Conservation (phyloP, 2,113 vertebrate genomes). For the Poecile atricapillus region DNA sequence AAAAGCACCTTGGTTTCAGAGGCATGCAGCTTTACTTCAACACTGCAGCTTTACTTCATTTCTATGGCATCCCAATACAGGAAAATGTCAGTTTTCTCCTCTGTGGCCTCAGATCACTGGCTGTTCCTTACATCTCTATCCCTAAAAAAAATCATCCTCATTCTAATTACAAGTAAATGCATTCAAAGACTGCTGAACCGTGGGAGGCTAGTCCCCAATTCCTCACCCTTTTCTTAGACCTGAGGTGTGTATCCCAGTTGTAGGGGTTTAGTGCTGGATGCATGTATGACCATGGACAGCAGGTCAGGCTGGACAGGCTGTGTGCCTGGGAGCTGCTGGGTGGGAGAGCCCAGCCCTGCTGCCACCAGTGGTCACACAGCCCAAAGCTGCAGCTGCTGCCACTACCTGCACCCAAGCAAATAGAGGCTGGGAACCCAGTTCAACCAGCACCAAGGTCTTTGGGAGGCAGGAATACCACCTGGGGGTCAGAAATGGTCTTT, state of each 20-base stretch:
- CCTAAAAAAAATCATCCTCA: neutral
- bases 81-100: neutral
- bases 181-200: neutral
- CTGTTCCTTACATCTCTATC: neutral
- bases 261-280: neutral
- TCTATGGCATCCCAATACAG: neutral
- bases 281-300: fast-evolving
- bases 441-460: neutral
- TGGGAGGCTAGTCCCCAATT: neutral
- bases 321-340: too few relatives aligned
- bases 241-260: neutral
- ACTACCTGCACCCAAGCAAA: neutral
- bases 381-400: neutral
- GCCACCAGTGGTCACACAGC: fast-evolving
- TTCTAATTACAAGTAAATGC: neutral
- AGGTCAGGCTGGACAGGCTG: too few relatives aligned
- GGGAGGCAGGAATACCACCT: neutral
- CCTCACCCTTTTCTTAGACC: neutral
- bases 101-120: neutral
- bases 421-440: neutral
- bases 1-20: neutral
- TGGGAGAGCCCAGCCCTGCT: neutral
- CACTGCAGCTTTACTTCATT: neutral
- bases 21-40: neutral
- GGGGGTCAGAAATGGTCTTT: neutral